These are phyloP conservation scores for Corvus moneduloides DNA, from an alignment of 2,113 vertebrate genomes.

Conservation along the genomic window DNA sequence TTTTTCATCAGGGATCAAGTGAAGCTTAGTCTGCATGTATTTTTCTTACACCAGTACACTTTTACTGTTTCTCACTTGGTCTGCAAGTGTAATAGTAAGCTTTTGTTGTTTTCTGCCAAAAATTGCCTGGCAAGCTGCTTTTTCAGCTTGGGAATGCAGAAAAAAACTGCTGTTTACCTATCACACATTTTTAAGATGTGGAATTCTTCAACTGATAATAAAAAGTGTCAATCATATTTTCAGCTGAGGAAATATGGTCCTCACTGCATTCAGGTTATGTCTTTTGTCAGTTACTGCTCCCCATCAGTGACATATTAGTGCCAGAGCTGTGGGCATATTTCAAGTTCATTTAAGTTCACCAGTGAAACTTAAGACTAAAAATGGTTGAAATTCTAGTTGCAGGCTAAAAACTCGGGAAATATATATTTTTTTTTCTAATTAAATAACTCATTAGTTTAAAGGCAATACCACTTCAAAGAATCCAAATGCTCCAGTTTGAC, in stretches of 20 bases:
- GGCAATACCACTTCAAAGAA: not conserved
- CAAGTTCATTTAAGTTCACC: slow-evolving; percentile 18
- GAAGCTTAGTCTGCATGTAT: not conserved
- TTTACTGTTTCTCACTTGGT: not conserved
- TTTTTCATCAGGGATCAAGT: slow-evolving; percentile 20
- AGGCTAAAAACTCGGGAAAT: not conserved
- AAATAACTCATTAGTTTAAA: not conserved
- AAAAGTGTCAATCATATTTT: slow-evolving; percentile 9
- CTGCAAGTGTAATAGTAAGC: not conserved
- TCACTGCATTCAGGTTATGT: not conserved
- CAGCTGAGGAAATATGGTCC: not conserved
- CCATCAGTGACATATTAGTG: not conserved
- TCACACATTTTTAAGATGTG: not conserved
- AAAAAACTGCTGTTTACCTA: slow-evolving; percentile 4
- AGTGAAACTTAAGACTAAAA: not conserved
- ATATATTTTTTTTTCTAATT: not conserved
- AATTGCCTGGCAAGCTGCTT: not conserved
- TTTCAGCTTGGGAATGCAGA: not conserved
- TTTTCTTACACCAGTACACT: not conserved
- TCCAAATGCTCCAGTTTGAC: not conserved
- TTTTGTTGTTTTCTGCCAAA: not conserved
- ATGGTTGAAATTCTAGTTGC: not conserved
- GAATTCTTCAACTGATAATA: slow-evolving; percentile 15
- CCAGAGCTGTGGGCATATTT: not conserved
- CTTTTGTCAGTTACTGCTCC: slow-evolving; percentile 15